Percentiles rank a stretch among this genome's conserved stretches.
phyloP scores from a whole-genome alignment of 2,113 vertebrate species.

The Amblyornis subalaris region DNA sequence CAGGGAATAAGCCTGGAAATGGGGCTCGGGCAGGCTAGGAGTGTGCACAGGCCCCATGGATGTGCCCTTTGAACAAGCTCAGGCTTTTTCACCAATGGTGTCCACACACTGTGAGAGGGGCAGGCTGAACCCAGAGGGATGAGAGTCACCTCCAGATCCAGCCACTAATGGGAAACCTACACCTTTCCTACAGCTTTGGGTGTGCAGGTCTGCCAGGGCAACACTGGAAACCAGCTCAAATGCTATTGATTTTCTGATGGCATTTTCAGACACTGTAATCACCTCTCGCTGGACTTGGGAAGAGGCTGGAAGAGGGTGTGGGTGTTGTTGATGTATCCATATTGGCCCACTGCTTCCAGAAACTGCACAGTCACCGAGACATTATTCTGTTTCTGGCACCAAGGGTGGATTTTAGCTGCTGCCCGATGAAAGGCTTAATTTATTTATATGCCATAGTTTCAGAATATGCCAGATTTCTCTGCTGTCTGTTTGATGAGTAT shows the following conservation, averaged over 20 bases:
- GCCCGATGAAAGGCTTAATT: not conserved
- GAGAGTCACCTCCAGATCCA: not conserved
- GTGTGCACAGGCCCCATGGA: fast-evolving
- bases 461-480: constrained; percentile 3
- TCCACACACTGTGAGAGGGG: not conserved
- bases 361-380: not conserved
- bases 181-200: not conserved
- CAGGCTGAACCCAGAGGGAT: not conserved
- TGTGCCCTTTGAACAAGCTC: not conserved
- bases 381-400: not conserved
- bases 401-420: not conserved
- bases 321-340: not conserved
- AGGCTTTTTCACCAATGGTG: not conserved
- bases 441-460: not conserved
- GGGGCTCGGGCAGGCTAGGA: not conserved
- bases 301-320: not conserved
- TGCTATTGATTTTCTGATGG: not conserved
- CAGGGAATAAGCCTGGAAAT: not conserved
- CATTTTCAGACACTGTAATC: not conserved
- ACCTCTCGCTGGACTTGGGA: not conserved
- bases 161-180: not conserved
- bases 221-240: not conserved
- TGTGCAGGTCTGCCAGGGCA: not conserved
- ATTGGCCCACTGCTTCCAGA: not conserved
- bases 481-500: not conserved